Percentiles rank a stretch among this genome's conserved stretches.
Evolutionary conservation across 2,888 invertebrate genomes (phyloP).

Genomic region (Tetropium fuscum): DNA sequence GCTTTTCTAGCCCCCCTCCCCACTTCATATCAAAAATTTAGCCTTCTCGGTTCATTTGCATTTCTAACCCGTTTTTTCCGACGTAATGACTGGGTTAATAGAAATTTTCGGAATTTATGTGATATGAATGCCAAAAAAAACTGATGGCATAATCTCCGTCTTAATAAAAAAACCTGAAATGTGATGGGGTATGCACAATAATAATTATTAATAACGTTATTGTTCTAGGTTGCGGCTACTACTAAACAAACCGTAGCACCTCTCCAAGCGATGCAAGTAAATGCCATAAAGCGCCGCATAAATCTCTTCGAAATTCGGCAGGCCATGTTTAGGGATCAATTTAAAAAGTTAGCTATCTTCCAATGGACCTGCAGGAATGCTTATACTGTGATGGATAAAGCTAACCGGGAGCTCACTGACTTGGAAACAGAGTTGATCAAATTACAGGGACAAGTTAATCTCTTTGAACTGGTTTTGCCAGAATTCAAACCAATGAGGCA

Average conservation of each 20-base stretch:
- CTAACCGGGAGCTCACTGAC: slow-evolving; percentile 73
- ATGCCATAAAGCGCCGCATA: slow-evolving; percentile 86
- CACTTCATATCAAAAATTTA: too few relatives aligned
- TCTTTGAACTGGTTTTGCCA: slow-evolving; percentile 89
- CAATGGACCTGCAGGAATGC: slow-evolving; percentile 75
- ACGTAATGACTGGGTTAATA: too few relatives aligned
- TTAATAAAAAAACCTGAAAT: too few relatives aligned
- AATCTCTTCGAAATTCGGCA: slow-evolving; percentile 84
- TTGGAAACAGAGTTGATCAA: slow-evolving; percentile 78
- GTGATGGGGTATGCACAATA: too few relatives aligned
- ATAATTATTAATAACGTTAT: slow-evolving; percentile 1
- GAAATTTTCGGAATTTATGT: too few relatives aligned
- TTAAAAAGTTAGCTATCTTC: slow-evolving; percentile 72
- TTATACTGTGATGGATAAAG: slow-evolving; percentile 77
- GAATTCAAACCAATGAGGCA: slow-evolving; percentile 83
- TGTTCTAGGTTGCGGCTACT: slow-evolving; percentile 73
- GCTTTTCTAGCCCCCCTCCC: too few relatives aligned
- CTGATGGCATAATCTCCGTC: too few relatives aligned
- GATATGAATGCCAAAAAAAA: too few relatives aligned
- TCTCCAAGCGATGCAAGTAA: slow-evolving; percentile 89
- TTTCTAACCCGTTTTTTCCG: too few relatives aligned
- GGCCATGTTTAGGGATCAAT: slow-evolving; percentile 80
- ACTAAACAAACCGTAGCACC: slow-evolving; percentile 90
- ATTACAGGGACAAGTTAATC: slow-evolving; percentile 78
- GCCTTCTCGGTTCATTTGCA: too few relatives aligned